Percentiles rank a stretch among this genome's conserved stretches.
Conservation (phyloP, 2,113 vertebrate genomes). For the Clarias gariepinus region DNA sequence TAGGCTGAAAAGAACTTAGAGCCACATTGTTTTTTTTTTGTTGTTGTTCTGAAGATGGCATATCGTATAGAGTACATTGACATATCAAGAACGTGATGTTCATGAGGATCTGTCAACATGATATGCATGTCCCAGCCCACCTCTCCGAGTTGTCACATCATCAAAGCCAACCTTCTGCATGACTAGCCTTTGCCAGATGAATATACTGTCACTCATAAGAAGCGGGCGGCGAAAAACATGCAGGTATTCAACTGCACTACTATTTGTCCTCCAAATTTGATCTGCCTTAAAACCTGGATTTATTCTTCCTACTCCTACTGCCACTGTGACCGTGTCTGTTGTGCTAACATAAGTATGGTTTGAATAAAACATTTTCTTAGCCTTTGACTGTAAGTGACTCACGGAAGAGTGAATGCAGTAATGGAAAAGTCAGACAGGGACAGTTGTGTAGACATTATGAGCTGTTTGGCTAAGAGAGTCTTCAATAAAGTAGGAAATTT, state of each 20-base stretch:
- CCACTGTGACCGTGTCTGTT: background rate
- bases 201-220: background rate
- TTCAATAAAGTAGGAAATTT: constrained; percentile 1
- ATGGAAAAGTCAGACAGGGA: constrained; percentile 28
- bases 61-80: background rate
- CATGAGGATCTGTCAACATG: constrained; percentile 2
- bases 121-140: background rate
- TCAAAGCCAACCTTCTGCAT: background rate
- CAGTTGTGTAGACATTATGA: background rate
- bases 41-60: background rate
- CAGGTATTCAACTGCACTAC: background rate
- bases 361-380: constrained; percentile 14
- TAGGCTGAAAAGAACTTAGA: background rate
- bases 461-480: constrained; percentile 11
- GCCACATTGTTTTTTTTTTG: background rate
- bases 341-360: background rate
- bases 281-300: background rate
- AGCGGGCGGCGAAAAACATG: background rate
- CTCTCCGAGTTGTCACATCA: background rate
- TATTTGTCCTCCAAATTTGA: constrained; percentile 21
- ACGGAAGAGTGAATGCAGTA: constrained; percentile 20
- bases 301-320: background rate
- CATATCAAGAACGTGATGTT: background rate
- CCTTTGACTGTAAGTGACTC: constrained; percentile 18
- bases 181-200: background rate